Base-by-base conservation (phyloP, 2,113 vertebrate genomes). In the Toxotes chatareus region DNA sequence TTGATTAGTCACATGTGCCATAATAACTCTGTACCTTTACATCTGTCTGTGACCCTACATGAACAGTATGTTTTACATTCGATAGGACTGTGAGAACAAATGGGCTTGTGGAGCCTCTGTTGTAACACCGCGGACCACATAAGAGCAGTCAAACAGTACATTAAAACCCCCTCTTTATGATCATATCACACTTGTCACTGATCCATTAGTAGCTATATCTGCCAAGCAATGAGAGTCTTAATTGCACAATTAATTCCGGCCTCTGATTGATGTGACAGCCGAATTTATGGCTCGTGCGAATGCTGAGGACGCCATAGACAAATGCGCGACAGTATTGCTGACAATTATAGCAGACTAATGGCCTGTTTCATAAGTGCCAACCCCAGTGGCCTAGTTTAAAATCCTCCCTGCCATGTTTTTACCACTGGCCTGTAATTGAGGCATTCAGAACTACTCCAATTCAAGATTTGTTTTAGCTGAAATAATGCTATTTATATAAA, bases 141-240 rank as follows among this genome's bases (percentile, higher is more conserved):
- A 90, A 90, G 90, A 93, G 94, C 92, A 93, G 94, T 96, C 94
- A 96, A 94, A 92, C 93, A 95, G 90, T 94, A 88, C 93, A 94
- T 95, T 95, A 95, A 95, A 95, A 91, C 85, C 85, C 89, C 56
- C 88, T 93, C 92, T 94, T 94, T 93, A 93, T 90, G 93, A 94
- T 94, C 91, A 82, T 93, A 94, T 95, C 94, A 82, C 88, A 91
- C 90, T 95, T 93, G 93, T 95, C 94, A 89, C 80, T 87, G 91
- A 93, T 92, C 93, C 95, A 95, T 96, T 95, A 95, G 93, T 51
- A 87, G 88, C 91, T 83, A 61, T 92, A 88, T 93, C 94, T 95
- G 93, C 93, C 94, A 94, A 91, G 92, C 93, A 89, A 90, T 91
- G 91, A 92, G 89, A 90, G 90, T 94, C 91, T 94, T 95, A 95